Evolutionary conservation across 2,797 vertebrate species (phyloP), one percentile per base, ranked within the genome.

Genomic region (Sebastes miniatus): DNA sequence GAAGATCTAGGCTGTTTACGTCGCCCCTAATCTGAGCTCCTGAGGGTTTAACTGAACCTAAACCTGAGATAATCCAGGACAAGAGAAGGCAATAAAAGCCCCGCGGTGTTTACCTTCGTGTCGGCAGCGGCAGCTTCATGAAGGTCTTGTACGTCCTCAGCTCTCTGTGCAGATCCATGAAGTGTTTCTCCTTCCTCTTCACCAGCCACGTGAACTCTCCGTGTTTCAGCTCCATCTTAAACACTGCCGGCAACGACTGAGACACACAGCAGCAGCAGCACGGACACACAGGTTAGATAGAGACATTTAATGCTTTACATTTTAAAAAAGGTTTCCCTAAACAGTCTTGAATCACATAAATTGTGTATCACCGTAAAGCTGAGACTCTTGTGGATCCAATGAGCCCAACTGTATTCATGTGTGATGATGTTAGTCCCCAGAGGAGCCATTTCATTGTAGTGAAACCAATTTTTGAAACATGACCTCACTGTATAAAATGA

Each of bases 161-260:
- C 82, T 99, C 98, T 89, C 96, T 92, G 93, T 99, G 98, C 14
- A 99, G 96, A 3, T 99, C 98, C 88, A 98, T 92, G 83, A 99
- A 99, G 94, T 99, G 97, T 76, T 98, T 99, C 95, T 97, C 98
- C 90, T 99, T 99, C 92, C 95, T 97, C 93, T 99, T 99, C 81
- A 99, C 97, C n/a, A 97, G 86, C 98, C 98, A 99, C 1, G 93
- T 97, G 72, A 99, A 99, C 88, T 97, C 97, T 1, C 97, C 97
- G 8, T 99, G 98, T 62, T 92, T 97, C 91, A 99, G 77, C 87
- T 99, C 97, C 1, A 99, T 97, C 76, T 96, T 97, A 78, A 98
- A 99, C 78, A 99, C 93, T 0, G 95, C 94, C 12, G 95, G 94
- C 85, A 95, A 73, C 36, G 87, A 80, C 95, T 96, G 88, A 8